Conservation (phyloP, 2,113 vertebrate species). For the Neomonachus schauinslandi region DNA sequence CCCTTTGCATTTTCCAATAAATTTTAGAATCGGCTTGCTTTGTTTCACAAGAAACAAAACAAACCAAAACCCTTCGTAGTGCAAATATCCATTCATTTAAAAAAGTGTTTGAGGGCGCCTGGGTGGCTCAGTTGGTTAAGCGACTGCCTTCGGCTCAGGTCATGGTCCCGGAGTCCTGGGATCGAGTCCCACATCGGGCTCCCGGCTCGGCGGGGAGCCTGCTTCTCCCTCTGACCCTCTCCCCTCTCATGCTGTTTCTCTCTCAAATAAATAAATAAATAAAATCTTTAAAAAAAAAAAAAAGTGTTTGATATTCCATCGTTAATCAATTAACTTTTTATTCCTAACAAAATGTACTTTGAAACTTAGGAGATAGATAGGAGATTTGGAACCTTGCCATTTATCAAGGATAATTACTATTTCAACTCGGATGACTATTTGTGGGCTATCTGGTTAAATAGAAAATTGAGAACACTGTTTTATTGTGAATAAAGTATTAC, state of each 20-base stretch:
- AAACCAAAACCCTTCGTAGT: not conserved
- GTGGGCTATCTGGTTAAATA: not conserved
- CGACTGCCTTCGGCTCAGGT: no score
- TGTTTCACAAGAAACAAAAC: not conserved
- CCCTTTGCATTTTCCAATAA: not conserved
- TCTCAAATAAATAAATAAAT: no score
- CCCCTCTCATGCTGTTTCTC: no score
- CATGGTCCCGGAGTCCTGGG: no score
- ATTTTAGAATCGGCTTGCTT: constrained; percentile 35
- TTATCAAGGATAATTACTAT: not conserved
- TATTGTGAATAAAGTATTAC: not conserved
- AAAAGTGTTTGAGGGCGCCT: not conserved
- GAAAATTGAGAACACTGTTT: constrained; percentile 6
- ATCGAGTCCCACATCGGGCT: no score
- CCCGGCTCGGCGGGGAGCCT: no score
- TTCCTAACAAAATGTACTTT: not conserved
- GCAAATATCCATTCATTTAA: not conserved
- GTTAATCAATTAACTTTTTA: not conserved
- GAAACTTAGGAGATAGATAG: not conserved
- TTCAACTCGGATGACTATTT: constrained; percentile 11
- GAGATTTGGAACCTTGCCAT: not conserved
- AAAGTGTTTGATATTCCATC: not conserved
- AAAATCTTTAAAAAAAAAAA: not conserved
- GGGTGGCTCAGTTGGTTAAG: no score
- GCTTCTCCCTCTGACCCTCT: no score